Evolutionary conservation across 1,140 invertebrate species (phyloP), one percentile per base, ranked within the genome.

Genomic region (Drosophila orena): DNA sequence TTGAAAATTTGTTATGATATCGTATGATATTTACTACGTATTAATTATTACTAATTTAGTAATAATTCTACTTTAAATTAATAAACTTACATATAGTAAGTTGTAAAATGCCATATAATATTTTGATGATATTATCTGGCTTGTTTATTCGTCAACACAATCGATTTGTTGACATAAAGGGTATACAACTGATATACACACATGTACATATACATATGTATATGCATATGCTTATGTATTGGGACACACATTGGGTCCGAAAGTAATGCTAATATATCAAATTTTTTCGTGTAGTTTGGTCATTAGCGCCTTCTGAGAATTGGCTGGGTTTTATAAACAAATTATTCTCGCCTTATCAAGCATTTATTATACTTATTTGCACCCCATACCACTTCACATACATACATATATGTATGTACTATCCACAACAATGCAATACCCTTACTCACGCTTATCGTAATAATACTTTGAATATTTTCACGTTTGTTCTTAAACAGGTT

Each of bases 251-350:
- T 14, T n/a, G n/a, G n/a, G 14, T 46, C 10, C 34, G 38, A 66
- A 55, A 46, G 55, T 55, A 68, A 34, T 55, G 42, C 10, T 24
- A 20, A 30, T 54, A 20, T 46, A 47, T 66, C 22, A 38, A 24
- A 46, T 53, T 69, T 66, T 17, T 30, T 11, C 11, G n/a, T 22
- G 14, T 50, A 46, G 34, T 47, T 70, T 70, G 62, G 24, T 68
- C 62, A 70, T 70, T 68, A 69, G 50, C 62, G 42, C 17, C 8
- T 47, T 70, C 35, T 44, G 62, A 46, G 66, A 68, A 55, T 20
- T 38, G 42, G 4, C 17, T 46, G 40, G 12, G 12, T 46, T 53
- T 15, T 20, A 62, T 60, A 53, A 73, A 71, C 40, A 73, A 71
- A 60, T 70, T 37, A 47, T 52, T 54, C 11, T 24, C 47, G 34